phyloP scores from a whole-genome alignment of 2,797 vertebrate genomes.

The Sebastes cheni region DNA sequence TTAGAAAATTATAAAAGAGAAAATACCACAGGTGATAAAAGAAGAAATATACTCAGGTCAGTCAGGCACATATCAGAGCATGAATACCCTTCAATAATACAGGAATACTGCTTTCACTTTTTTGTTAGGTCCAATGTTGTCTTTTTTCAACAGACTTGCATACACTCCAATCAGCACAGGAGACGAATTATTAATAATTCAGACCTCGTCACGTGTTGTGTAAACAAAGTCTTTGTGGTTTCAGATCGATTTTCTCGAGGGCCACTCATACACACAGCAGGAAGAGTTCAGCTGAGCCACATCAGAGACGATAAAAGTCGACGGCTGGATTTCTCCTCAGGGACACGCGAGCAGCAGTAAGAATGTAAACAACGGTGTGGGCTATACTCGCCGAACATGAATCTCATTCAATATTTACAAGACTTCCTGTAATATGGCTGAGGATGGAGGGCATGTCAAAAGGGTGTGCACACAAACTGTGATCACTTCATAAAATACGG shows the following conservation, averaged over 20 bases:
- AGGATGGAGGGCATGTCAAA: neutral
- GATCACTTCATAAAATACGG: conserved; percentile 11
- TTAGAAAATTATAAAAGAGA: neutral
- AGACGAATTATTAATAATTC: conserved; percentile 62
- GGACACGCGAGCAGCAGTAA: conserved; percentile 59
- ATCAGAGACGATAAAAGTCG: conserved; percentile 57
- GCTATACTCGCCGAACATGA: conserved; percentile 34
- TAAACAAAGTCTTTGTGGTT: conserved; percentile 73
- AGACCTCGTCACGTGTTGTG: conserved; percentile 51
- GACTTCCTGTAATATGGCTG: conserved; percentile 46
- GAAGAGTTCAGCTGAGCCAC: conserved; percentile 39
- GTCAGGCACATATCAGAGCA: neutral
- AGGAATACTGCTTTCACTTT: neutral
- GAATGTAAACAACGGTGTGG: conserved; percentile 49
- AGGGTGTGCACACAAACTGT: conserved; percentile 2
- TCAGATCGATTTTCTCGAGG: conserved; percentile 46
- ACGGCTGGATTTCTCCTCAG: conserved; percentile 62
- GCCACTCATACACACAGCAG: conserved; percentile 41
- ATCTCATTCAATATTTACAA: conserved; percentile 71
- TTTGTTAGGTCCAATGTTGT: neutral
- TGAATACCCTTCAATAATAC: neutral
- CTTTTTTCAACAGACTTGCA: neutral
- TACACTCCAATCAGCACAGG: neutral
- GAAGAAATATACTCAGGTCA: neutral
- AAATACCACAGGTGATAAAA: neutral